These are phyloP conservation scores for Etheostoma spectabile DNA, from an alignment of 2,113 vertebrate species.

Conservation along the genomic window DNA sequence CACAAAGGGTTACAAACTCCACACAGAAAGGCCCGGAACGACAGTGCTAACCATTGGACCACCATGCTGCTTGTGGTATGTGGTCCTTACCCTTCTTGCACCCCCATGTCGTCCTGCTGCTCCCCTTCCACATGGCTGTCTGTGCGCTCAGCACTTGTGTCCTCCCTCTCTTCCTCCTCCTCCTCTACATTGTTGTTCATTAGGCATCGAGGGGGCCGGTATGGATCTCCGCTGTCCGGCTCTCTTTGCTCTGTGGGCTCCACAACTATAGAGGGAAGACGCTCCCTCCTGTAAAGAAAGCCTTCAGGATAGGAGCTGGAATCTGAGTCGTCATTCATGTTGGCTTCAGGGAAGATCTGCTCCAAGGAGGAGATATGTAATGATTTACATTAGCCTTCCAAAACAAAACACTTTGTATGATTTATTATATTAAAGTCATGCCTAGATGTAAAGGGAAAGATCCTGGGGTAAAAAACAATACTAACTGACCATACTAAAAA, in stretches of 20 bases:
- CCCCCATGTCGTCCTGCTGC: constrained; percentile 31
- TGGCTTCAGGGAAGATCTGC: constrained; percentile 80
- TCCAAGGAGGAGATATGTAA: not conserved
- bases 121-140: constrained; percentile 28
- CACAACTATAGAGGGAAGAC: constrained; percentile 84
- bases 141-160: not conserved
- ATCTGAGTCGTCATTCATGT: constrained; percentile 46
- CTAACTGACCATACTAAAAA: not conserved
- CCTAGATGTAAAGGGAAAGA: not conserved
- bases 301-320: constrained; percentile 45
- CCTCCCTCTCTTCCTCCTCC: constrained; percentile 24
- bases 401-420: not conserved
- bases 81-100: constrained; percentile 45
- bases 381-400: not conserved
- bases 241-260: constrained; percentile 76
- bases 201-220: constrained; percentile 52
- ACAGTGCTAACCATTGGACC: too few relatives aligned
- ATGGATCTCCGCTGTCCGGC: constrained; percentile 55
- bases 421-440: not conserved
- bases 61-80: too few relatives aligned
- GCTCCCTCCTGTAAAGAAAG: constrained; percentile 67
- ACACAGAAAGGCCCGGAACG: too few relatives aligned
- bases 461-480: not conserved
- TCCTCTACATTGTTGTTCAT: constrained; percentile 20
- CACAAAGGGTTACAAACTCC: too few relatives aligned